Percentiles rank a stretch among this genome's conserved stretches.
These are phyloP conservation scores for Origma solitaria DNA, from an alignment of 2,113 vertebrate species.

Conservation along the genomic window DNA sequence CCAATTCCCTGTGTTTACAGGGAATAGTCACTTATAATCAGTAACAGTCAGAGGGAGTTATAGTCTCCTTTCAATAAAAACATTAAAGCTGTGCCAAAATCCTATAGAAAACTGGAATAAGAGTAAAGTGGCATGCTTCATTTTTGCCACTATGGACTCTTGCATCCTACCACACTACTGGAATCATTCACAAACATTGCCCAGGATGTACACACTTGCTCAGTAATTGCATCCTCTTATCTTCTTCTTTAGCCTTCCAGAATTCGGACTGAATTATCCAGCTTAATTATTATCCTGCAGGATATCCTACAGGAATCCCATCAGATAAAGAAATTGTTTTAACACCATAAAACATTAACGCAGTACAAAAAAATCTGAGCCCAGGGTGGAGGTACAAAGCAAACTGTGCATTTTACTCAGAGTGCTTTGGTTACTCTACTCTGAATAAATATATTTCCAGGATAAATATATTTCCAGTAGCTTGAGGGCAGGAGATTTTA, in stretches of 20 bases:
- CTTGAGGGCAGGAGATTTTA: neutral
- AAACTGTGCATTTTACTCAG: neutral
- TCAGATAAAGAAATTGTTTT: neutral
- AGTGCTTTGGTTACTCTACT: neutral
- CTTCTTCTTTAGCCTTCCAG: neutral
- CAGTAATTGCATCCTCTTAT: neutral
- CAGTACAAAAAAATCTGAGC: neutral
- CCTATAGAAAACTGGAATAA: neutral
- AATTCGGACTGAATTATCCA: neutral
- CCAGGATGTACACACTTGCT: neutral
- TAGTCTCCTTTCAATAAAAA: neutral
- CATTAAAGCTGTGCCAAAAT: neutral
- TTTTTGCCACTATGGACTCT: neutral
- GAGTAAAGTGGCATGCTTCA: neutral
- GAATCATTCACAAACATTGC: neutral
- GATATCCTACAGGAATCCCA: neutral
- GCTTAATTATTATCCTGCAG: neutral
- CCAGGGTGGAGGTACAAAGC: neutral
- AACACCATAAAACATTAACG: neutral
- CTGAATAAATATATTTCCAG: neutral
- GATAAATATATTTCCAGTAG: neutral
- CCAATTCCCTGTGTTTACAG: neutral
- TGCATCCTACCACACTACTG: neutral
- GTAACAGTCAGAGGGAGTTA: neutral
- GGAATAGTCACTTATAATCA: too few species aligned